Evolutionary conservation across 2,888 invertebrate genomes (phyloP).

Genomic region (Tenodera sinensis): DNA sequence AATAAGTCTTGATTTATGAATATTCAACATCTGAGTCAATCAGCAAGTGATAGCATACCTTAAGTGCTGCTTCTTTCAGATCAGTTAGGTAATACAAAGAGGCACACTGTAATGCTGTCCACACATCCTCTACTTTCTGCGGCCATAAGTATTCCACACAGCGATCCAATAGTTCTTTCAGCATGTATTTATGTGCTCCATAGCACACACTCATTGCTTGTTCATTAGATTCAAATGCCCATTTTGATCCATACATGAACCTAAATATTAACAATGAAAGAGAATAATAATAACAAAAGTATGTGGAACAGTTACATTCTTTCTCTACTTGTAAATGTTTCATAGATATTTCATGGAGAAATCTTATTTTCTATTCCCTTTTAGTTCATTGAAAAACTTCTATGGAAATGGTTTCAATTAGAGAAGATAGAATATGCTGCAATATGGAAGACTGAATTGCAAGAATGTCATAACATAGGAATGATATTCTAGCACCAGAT

Average conservation of each 20-base stretch:
- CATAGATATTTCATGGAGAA: too few relatives aligned
- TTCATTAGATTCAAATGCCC: neutral
- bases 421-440: too few relatives aligned
- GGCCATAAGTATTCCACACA: neutral
- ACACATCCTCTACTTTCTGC: neutral
- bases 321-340: too few relatives aligned
- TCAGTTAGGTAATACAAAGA: neutral
- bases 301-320: too few relatives aligned
- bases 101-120: neutral
- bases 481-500: too few relatives aligned
- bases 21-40: neutral
- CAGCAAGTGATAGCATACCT: neutral
- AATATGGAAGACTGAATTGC: too few relatives aligned
- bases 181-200: slow-evolving; percentile 4
- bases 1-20: neutral
- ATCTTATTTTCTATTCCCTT: too few relatives aligned
- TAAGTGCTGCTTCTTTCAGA: neutral
- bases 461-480: too few relatives aligned
- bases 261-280: neutral
- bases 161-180: neutral
- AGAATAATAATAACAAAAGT: too few relatives aligned
- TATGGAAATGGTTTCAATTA: too few relatives aligned
- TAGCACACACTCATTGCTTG: neutral
- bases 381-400: too few relatives aligned
- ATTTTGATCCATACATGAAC: neutral